Evolutionary conservation across 2,113 vertebrate species (phyloP).

Genomic region (Motacilla tschutschensis): DNA sequence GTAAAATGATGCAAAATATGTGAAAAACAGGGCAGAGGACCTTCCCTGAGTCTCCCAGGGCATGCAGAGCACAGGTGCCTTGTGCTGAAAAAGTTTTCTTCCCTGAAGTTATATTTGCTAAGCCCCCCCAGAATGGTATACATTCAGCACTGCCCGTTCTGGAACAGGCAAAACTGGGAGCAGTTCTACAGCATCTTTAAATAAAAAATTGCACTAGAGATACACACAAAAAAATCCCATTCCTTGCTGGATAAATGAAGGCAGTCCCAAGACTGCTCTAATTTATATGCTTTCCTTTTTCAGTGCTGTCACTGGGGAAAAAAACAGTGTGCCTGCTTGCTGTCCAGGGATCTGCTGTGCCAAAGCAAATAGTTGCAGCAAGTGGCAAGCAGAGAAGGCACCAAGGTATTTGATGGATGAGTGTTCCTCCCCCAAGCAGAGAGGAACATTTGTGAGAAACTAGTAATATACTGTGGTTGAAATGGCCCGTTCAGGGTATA

Average conservation of each 20-base stretch:
- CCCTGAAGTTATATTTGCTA: background rate
- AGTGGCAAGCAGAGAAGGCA: conserved; percentile 1
- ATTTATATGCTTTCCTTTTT: background rate
- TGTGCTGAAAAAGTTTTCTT: background rate
- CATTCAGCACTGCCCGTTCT: background rate
- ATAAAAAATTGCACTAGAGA: background rate
- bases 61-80: background rate
- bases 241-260: background rate
- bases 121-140: rapidly evolving
- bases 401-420: conserved; percentile 8
- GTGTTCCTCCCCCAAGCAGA: background rate
- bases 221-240: background rate
- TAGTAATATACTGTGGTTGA: background rate
- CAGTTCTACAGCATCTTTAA: background rate
- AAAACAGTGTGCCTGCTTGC: background rate
- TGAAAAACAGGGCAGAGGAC: background rate
- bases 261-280: background rate
- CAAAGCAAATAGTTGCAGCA: background rate
- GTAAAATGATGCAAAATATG: background rate
- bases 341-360: background rate
- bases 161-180: background rate
- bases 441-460: background rate
- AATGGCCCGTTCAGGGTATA: background rate
- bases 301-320: background rate
- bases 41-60: background rate